Conservation (phyloP, 1,140 invertebrate genomes). For the Polyergus mexicanus region DNA sequence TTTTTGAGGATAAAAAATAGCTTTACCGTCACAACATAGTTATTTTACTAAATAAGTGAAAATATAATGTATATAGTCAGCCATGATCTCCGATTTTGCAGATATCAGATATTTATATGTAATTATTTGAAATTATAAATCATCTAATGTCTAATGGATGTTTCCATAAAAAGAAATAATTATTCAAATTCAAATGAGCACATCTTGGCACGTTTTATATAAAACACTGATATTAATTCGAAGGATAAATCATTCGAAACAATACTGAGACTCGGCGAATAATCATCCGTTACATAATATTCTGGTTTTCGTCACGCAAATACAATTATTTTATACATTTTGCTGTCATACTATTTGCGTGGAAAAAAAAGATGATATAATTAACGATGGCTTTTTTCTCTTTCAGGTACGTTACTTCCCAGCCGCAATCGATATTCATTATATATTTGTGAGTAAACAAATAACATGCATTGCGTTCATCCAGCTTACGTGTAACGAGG, state of each 20-base stretch:
- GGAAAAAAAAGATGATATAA: slow-evolving; percentile 2
- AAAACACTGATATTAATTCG: slow-evolving; percentile 9
- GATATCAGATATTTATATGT: not conserved
- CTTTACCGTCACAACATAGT: not conserved
- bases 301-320: not conserved
- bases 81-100: not conserved
- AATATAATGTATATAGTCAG: not conserved
- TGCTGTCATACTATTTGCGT: slow-evolving; percentile 1
- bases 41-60: not conserved
- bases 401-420: slow-evolving; percentile 53
- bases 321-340: slow-evolving; percentile 13
- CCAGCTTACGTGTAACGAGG: slow-evolving; percentile 25
- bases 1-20: not conserved
- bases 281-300: slow-evolving; percentile 15
- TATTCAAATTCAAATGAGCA: not conserved
- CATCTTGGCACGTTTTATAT: not conserved
- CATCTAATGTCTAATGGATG: not conserved
- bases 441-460: slow-evolving; percentile 40
- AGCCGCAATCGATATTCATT: slow-evolving; percentile 22
- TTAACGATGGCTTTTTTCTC: slow-evolving; percentile 28
- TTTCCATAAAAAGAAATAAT: not conserved
- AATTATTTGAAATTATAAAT: not conserved
- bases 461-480: not conserved
- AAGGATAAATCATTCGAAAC: not conserved
- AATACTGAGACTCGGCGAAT: not conserved